These are phyloP conservation scores for Microctenopoma steveboyesi DNA, from an alignment of 2,797 vertebrate genomes.

Conservation along the genomic window DNA sequence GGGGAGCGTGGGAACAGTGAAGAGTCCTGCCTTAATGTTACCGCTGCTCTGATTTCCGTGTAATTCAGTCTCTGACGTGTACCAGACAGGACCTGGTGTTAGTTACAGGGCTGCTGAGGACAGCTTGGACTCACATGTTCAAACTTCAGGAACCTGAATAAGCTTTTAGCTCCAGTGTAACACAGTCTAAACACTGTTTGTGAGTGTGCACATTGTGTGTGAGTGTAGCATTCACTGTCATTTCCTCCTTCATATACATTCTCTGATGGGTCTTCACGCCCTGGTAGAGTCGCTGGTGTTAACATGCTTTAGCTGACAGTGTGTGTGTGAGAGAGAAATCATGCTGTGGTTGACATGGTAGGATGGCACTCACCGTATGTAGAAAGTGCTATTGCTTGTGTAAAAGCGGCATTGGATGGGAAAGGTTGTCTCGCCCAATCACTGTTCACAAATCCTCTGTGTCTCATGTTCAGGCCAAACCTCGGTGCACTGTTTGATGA, in stretches of 20 bases:
- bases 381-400: slow-evolving; percentile 39
- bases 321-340: slow-evolving; percentile 46
- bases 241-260: slow-evolving; percentile 56
- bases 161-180: slow-evolving; percentile 79
- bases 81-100: slow-evolving; percentile 26
- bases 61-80: slow-evolving; percentile 14
- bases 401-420: slow-evolving; percentile 23
- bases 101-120: slow-evolving; percentile 35
- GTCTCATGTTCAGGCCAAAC: neutral
- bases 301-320: slow-evolving; percentile 67
- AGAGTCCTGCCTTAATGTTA: neutral
- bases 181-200: slow-evolving; percentile 38
- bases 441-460: slow-evolving; percentile 7
- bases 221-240: slow-evolving; percentile 53
- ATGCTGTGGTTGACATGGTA: slow-evolving; percentile 30
- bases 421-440: slow-evolving; percentile 36
- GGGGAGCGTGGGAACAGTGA: neutral
- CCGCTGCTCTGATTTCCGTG: neutral
- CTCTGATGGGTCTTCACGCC: slow-evolving; percentile 74
- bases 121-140: slow-evolving; percentile 37
- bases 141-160: slow-evolving; percentile 68
- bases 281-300: slow-evolving; percentile 60
- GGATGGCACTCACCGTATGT: slow-evolving; percentile 7
- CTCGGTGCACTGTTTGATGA: neutral
- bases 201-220: slow-evolving; percentile 30